These are phyloP conservation scores for Antennarius striatus DNA, from an alignment of 2,113 vertebrate genomes.

Conservation along the genomic window DNA sequence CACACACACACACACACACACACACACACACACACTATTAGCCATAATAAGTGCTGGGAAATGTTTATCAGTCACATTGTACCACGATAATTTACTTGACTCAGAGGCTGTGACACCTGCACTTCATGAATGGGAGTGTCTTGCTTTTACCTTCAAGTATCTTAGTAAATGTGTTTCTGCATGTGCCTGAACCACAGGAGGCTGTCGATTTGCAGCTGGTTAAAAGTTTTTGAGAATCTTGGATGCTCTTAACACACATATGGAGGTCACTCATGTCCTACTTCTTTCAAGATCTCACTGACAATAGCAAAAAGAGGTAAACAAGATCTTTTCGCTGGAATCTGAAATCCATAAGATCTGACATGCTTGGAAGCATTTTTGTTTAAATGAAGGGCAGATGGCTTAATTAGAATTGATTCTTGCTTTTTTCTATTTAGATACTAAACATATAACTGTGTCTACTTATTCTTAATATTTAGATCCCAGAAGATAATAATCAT, in stretches of 20 bases:
- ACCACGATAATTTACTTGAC: background rate
- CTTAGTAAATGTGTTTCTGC: background rate
- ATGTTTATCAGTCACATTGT: background rate
- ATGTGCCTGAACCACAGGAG: constrained; percentile 17
- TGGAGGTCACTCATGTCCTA: constrained; percentile 24
- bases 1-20: no score
- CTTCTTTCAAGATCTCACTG: constrained; percentile 16
- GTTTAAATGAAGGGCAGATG: no score
- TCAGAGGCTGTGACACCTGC: background rate
- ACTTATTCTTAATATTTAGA: no score
- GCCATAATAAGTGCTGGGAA: background rate
- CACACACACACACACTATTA: no score
- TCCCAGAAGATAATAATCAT: no score
- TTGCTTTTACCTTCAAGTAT: background rate
- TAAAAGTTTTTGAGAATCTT: constrained; percentile 21
- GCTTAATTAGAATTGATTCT: no score
- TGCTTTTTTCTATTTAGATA: no score
- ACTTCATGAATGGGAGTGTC: background rate
- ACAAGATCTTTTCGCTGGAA: background rate
- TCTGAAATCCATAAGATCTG: no score
- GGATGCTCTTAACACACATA: constrained; percentile 47
- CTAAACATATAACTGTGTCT: no score
- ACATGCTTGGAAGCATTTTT: no score
- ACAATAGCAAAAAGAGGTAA: background rate
- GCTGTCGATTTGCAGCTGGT: constrained; percentile 21